These are phyloP conservation scores for Aphodius granarius DNA, from an alignment of 2,888 invertebrate species.

Conservation along the genomic window DNA sequence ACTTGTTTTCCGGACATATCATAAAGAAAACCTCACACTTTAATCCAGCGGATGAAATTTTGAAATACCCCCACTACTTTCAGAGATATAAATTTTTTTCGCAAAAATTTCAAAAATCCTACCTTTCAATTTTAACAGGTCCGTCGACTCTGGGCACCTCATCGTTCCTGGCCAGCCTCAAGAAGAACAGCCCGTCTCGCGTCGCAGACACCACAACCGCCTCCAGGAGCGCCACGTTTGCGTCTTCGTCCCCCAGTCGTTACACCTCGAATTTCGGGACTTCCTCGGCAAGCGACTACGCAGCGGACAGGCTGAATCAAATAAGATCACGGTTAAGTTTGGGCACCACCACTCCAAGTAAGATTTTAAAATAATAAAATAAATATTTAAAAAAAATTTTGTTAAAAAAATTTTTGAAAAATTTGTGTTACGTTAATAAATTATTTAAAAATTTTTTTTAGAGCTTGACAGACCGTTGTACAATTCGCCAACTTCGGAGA, in stretches of 20 bases:
- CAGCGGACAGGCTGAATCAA: conserved; percentile 61
- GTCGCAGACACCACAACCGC: background rate
- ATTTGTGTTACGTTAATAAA: too few relatives aligned
- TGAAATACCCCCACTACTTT: too few relatives aligned
- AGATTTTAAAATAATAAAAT: too few relatives aligned
- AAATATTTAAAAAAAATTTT: background rate
- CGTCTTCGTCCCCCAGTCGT: conserved; percentile 45
- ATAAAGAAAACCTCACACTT: too few relatives aligned
- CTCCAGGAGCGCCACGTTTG: background rate
- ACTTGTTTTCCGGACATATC: too few relatives aligned
- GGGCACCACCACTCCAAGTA: conserved; percentile 37
- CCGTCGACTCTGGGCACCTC: conserved; percentile 54
- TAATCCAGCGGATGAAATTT: too few relatives aligned
- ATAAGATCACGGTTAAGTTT: conserved; percentile 62
- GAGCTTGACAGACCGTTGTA: conserved; percentile 40
- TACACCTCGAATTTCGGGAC: conserved; percentile 37
- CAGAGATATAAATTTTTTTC: too few relatives aligned
- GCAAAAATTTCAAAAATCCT: background rate
- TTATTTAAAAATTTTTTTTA: conserved; percentile 26
- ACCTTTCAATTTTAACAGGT: conserved; percentile 47
- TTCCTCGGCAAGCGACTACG: conserved; percentile 40
- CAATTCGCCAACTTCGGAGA: conserved; percentile 28
- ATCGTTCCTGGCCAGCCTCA: background rate
- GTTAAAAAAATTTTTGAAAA: background rate
- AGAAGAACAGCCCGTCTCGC: background rate